A percentile compares a stretch with the other conserved stretches of the same genome.
Conservation (phyloP, 2,888 invertebrate species). For the Scaptomyza reducta region DNA sequence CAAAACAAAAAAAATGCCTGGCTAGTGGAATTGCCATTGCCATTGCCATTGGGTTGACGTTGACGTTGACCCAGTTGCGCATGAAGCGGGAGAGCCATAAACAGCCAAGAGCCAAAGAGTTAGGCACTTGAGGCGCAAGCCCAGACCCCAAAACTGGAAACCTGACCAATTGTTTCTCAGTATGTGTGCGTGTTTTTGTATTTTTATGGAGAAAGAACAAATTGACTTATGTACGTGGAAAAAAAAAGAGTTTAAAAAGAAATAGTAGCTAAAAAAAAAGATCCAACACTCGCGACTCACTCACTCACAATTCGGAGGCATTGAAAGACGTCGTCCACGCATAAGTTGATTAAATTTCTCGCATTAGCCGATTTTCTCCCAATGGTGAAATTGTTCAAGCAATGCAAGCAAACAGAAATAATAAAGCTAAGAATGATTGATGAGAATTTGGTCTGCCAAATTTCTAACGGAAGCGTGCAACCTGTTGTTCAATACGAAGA, state of each 20-base stretch:
- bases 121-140: constrained; percentile 48
- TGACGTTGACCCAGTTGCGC: constrained; percentile 74
- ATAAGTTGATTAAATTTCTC: constrained; percentile 78
- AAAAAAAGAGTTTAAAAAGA: constrained; percentile 45
- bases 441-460: constrained; percentile 64
- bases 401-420: constrained; percentile 16
- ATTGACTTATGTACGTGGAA: constrained; percentile 60
- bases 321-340: constrained; percentile 68
- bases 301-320: constrained; percentile 54
- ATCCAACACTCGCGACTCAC: constrained; percentile 46
- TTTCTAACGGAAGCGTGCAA: constrained; percentile 64
- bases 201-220: constrained; percentile 62
- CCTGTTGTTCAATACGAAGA: constrained; percentile 22
- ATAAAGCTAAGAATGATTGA: constrained; percentile 66
- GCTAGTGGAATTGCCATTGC: constrained; percentile 38
- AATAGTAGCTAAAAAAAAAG: constrained; percentile 51
- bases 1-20: constrained; percentile 43
- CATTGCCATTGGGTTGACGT: constrained; percentile 60
- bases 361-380: constrained; percentile 75
- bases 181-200: constrained; percentile 2
- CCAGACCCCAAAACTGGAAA: constrained; percentile 72
- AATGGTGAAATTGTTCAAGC: constrained; percentile 63
- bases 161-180: constrained; percentile 43
- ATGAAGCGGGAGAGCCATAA: constrained; percentile 31
- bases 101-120: constrained; percentile 41